phyloP scores from a whole-genome alignment of 2,888 invertebrate genomes.

The Ceraclea dissimilis region DNA sequence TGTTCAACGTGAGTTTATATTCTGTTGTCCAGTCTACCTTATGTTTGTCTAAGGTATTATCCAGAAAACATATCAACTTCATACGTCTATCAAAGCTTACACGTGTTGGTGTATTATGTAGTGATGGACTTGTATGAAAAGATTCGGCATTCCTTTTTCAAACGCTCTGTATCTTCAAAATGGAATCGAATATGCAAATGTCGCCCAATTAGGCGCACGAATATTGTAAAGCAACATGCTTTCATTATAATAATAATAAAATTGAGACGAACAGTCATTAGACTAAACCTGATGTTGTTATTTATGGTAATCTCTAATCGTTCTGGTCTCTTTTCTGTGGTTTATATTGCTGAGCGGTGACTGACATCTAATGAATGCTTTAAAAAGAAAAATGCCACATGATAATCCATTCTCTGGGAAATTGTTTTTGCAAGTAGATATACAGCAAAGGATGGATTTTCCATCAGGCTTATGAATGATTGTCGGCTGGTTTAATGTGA shows the following conservation, averaged over 20 bases:
- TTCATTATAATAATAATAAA: background rate
- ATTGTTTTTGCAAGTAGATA: too few relatives aligned
- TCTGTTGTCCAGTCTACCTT: too few relatives aligned
- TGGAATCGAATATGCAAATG: background rate
- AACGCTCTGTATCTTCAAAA: background rate
- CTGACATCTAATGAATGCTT: too few relatives aligned
- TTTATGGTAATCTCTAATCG: background rate
- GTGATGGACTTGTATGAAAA: background rate
- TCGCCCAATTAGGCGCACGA: background rate
- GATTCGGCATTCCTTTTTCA: background rate
- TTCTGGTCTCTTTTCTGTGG: background rate
- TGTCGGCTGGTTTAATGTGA: too few relatives aligned
- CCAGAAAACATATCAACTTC: too few relatives aligned
- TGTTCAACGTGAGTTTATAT: too few relatives aligned
- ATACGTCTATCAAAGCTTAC: too few relatives aligned
- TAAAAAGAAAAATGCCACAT: too few relatives aligned
- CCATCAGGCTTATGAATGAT: too few relatives aligned
- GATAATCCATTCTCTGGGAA: too few relatives aligned
- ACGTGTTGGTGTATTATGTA: background rate
- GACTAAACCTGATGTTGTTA: background rate
- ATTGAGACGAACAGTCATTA: background rate
- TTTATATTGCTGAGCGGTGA: background rate
- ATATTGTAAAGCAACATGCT: background rate
- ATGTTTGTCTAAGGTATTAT: too few relatives aligned
- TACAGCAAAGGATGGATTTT: too few relatives aligned